These are phyloP conservation scores for Drosophila suzukii DNA, from an alignment of 1,140 invertebrate genomes.

Conservation along the genomic window DNA sequence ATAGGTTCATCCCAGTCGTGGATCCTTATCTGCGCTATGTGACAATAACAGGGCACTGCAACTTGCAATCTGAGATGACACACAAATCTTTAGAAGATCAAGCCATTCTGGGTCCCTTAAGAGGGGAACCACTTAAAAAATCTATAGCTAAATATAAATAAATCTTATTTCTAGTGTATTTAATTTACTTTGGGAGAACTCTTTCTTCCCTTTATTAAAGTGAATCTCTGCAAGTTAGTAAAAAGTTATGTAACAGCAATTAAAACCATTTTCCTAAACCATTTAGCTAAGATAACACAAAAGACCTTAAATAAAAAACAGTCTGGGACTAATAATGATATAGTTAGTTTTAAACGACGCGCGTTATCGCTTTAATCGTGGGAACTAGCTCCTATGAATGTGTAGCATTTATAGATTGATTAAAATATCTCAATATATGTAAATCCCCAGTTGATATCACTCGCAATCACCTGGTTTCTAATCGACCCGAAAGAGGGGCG, in stretches of 20 bases:
- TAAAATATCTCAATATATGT: constrained; percentile 6
- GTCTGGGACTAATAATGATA: too few relatives aligned
- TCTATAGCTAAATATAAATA: too few relatives aligned
- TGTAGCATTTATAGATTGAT: background rate
- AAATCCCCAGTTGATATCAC: constrained; percentile 16
- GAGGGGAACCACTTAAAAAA: too few relatives aligned
- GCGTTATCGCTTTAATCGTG: background rate
- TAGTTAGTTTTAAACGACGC: background rate
- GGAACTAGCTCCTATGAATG: background rate
- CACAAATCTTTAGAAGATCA: background rate
- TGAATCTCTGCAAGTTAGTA: too few relatives aligned
- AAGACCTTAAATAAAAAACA: too few relatives aligned
- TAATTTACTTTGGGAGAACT: too few relatives aligned
- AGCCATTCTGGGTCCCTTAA: background rate
- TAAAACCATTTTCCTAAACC: too few relatives aligned
- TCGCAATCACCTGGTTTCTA: constrained; percentile 20
- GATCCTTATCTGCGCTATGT: constrained; percentile 11
- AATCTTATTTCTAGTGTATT: too few relatives aligned
- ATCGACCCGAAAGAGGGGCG: constrained; percentile 15
- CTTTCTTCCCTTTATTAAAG: too few relatives aligned
- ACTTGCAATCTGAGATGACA: background rate
- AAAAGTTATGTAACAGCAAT: too few relatives aligned
- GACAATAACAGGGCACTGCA: background rate
- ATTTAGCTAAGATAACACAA: too few relatives aligned
- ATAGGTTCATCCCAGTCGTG: constrained; percentile 26